phyloP scores from a whole-genome alignment of 2,888 invertebrate genomes.

The Nomada goodeniana region DNA sequence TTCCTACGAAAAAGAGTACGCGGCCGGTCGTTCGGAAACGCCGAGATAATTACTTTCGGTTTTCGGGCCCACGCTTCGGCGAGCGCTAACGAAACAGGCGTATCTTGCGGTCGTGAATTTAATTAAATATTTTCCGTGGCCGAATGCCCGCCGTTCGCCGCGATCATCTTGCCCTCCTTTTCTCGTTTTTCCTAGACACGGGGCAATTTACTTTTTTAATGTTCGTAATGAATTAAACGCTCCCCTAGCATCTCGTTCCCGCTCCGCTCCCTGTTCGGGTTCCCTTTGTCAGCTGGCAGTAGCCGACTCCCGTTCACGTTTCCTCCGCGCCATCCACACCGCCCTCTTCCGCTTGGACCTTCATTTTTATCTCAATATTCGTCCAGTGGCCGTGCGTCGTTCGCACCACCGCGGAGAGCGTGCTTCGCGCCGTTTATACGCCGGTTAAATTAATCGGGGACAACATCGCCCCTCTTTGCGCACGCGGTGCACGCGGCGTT shows the following conservation, averaged over 20 bases:
- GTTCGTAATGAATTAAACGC: conserved; percentile 83
- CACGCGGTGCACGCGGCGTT: background rate
- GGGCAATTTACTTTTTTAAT: conserved; percentile 83
- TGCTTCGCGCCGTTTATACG: background rate
- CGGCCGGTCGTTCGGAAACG: conserved; percentile 69
- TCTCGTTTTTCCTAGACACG: conserved; percentile 69
- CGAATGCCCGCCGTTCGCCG: conserved; percentile 71
- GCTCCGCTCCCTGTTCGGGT: conserved; percentile 33
- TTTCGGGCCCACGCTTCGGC: conserved; percentile 65
- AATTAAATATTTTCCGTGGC: conserved; percentile 83
- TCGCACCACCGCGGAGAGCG: background rate
- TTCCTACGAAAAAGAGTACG: conserved; percentile 69
- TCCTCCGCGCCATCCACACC: background rate
- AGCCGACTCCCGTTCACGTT: conserved; percentile 35
- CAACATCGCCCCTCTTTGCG: background rate
- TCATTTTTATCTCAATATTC: conserved; percentile 58
- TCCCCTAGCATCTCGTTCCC: conserved; percentile 43
- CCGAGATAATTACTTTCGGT: conserved; percentile 72
- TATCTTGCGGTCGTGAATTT: conserved; percentile 83
- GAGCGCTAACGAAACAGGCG: conserved; percentile 72
- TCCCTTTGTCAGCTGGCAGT: conserved; percentile 56
- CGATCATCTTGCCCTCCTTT: conserved; percentile 65
- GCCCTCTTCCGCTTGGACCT: conserved; percentile 34
- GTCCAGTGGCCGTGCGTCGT: conserved; percentile 31
- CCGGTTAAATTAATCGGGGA: too few species aligned